A percentile compares a stretch with the other conserved stretches of the same genome.
These are phyloP conservation scores for Andrena flavipes DNA, from an alignment of 2,888 invertebrate species.

Conservation along the genomic window DNA sequence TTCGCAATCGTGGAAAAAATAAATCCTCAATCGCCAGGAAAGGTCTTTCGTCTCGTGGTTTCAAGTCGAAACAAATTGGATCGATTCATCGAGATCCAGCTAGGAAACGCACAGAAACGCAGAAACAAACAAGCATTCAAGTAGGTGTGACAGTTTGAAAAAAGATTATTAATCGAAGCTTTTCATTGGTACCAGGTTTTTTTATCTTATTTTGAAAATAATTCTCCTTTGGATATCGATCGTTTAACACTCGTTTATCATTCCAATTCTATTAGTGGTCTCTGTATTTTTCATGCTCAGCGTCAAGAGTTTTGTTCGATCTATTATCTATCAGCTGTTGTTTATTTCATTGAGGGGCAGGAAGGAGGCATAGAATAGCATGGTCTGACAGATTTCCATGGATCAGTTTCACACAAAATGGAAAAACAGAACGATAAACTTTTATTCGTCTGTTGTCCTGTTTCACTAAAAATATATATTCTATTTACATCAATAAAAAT, in stretches of 20 bases:
- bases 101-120: background rate
- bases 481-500: too few relatives aligned
- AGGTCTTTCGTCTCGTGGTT: too few relatives aligned
- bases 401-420: background rate
- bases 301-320: background rate
- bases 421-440: too few relatives aligned
- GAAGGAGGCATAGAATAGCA: background rate
- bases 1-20: too few relatives aligned
- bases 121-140: conserved; percentile 20
- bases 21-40: too few relatives aligned
- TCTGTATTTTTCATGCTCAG: conserved; percentile 16
- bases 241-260: conserved; percentile 37
- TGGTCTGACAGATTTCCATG: background rate
- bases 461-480: too few relatives aligned
- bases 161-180: conserved; percentile 33
- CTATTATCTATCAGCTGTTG: conserved; percentile 16
- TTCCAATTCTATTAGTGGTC: conserved; percentile 44
- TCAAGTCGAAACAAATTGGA: background rate
- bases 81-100: background rate
- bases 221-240: conserved; percentile 25
- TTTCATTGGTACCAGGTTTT: conserved; percentile 7
- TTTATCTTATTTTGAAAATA: conserved; percentile 14
- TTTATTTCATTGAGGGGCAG: background rate
- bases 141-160: conserved; percentile 24
- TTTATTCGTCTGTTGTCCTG: too few relatives aligned